Conservation (phyloP, 2,797 vertebrate genomes). For the Lagorchestes hirsutus region DNA sequence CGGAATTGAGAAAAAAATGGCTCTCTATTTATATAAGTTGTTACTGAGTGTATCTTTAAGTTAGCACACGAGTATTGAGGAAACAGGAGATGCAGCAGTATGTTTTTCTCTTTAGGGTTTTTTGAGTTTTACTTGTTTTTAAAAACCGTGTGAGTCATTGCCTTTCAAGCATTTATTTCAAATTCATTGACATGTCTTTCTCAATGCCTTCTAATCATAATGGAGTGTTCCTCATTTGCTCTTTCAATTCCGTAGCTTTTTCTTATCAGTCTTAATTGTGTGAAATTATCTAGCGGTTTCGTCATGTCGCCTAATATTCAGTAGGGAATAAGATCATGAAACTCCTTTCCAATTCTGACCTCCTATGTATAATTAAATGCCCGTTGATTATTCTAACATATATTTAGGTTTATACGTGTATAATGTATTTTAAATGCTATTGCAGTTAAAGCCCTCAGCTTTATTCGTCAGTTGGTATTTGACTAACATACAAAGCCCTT, state of each 20-base stretch:
- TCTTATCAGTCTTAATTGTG: slow-evolving; percentile 5
- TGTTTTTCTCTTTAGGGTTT: neutral
- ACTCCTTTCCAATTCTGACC: slow-evolving; percentile 32
- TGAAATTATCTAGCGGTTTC: slow-evolving; percentile 7
- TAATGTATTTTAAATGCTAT: slow-evolving; percentile 19
- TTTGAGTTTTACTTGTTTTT: neutral
- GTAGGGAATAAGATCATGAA: slow-evolving; percentile 3
- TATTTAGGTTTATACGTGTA: slow-evolving; percentile 13
- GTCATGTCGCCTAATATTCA: slow-evolving; percentile 13
- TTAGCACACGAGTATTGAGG: neutral
- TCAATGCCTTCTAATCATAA: slow-evolving; percentile 9
- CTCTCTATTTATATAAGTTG: neutral
- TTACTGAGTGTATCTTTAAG: neutral
- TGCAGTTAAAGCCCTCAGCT: slow-evolving; percentile 7
- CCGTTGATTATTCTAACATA: slow-evolving; percentile 34
- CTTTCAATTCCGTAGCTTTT: slow-evolving; percentile 9
- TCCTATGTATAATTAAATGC: slow-evolving; percentile 35
- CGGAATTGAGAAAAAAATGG: neutral
- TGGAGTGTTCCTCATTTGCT: neutral
- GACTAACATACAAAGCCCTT: slow-evolving; percentile 9
- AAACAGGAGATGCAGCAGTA: neutral
- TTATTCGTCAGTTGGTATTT: slow-evolving; percentile 26
- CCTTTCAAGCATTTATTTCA: neutral
- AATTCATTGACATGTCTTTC: slow-evolving; percentile 13
- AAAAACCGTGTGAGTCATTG: neutral